phyloP scores from a whole-genome alignment of 2,888 invertebrate genomes.

The Agriopis leucophaearia region DNA sequence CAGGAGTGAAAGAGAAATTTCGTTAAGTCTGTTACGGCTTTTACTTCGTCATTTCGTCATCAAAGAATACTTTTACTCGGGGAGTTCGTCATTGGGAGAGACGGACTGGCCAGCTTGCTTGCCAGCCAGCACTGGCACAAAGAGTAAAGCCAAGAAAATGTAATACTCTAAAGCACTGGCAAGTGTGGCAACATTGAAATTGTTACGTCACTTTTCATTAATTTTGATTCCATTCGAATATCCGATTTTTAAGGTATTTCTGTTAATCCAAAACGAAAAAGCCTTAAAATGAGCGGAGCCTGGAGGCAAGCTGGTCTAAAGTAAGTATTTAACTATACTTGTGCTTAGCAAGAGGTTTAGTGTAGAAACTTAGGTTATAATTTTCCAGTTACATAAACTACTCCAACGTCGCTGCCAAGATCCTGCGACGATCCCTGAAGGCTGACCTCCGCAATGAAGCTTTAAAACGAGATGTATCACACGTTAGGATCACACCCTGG shows the following conservation, averaged over 20 bases:
- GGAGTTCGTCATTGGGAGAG: too few relatives aligned
- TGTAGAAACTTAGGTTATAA: conserved; percentile 48
- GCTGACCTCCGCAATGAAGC: conserved; percentile 91
- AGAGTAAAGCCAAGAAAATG: too few relatives aligned
- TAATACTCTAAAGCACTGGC: too few relatives aligned
- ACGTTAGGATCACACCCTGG: conserved; percentile 95
- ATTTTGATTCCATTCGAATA: background rate
- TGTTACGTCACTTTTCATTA: conserved; percentile 25
- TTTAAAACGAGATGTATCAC: conserved; percentile 90
- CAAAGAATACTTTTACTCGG: too few relatives aligned
- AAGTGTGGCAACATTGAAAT: conserved; percentile 7
- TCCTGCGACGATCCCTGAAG: conserved; percentile 93
- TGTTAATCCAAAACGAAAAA: conserved; percentile 33
- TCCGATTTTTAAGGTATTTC: conserved; percentile 44
- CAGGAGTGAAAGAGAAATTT: too few relatives aligned
- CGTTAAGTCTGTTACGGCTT: too few relatives aligned
- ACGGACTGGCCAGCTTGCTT: too few relatives aligned
- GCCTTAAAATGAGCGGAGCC: conserved; percentile 87
- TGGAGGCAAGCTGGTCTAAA: conserved; percentile 95
- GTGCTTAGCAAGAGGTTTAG: background rate
- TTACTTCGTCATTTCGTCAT: too few relatives aligned
- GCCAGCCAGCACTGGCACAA: too few relatives aligned
- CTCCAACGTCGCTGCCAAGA: conserved; percentile 96
- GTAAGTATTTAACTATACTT: conserved; percentile 81
- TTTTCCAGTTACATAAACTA: conserved; percentile 96